phyloP scores from a whole-genome alignment of 2,888 invertebrate genomes.

The Ferrisia virgata region DNA sequence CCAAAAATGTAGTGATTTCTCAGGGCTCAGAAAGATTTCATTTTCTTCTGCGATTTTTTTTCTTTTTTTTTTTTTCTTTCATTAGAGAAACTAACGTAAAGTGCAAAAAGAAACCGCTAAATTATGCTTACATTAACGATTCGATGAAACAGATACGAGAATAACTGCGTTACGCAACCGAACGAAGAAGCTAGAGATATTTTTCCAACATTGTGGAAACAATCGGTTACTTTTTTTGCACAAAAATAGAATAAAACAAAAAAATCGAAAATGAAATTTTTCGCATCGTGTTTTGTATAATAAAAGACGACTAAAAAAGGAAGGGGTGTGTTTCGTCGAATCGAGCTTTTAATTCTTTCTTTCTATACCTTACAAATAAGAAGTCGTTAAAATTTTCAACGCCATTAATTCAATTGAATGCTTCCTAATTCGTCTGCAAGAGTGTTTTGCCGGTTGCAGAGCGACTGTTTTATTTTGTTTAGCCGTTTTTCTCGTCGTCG shows the following conservation, averaged over 20 bases:
- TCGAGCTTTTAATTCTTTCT: conserved; percentile 23
- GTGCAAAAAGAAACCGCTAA: too few relatives aligned
- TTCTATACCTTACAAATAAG: conserved; percentile 31
- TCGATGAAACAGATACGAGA: background rate
- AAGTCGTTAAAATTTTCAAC: conserved; percentile 45
- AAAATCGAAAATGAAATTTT: background rate
- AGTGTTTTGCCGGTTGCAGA: conserved; percentile 5
- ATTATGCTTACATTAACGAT: too few relatives aligned
- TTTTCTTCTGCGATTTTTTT: too few relatives aligned
- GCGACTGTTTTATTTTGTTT: conserved; percentile 25
- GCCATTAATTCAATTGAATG: conserved; percentile 43
- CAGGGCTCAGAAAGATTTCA: too few relatives aligned
- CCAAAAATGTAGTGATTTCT: too few relatives aligned
- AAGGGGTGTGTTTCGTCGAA: conserved; percentile 13
- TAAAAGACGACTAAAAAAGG: background rate
- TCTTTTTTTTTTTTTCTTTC: too few relatives aligned
- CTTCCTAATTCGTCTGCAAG: conserved; percentile 35
- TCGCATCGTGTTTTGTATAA: background rate
- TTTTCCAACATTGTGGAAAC: background rate
- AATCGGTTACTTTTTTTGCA: conserved; percentile 5
- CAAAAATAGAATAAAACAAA: background rate
- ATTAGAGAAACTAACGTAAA: too few relatives aligned
- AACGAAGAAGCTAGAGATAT: background rate
- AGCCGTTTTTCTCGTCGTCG: background rate
- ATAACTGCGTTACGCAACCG: background rate